Evolutionary conservation across 30 jellyfish, hydroid and myxozoan species (phyloP), one percentile per base, ranked within the genome.

Genomic region (Catostylus mosaicus): DNA sequence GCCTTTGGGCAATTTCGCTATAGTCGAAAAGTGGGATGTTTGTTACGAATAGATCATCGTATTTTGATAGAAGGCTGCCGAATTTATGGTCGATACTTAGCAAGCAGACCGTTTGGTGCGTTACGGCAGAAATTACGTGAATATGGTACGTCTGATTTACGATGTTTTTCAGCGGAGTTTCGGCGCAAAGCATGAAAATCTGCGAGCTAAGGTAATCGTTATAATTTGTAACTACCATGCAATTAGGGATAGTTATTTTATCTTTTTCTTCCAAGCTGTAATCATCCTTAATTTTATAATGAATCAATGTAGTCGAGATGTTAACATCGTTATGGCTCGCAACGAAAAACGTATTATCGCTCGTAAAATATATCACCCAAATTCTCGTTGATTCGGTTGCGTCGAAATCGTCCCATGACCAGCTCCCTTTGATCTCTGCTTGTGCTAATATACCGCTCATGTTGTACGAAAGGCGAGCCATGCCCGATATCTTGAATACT

Each of bases 321-420:
- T 90, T 93, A 29, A 57, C 88, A 48, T 84, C 86, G 59, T 84
- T 89, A 50, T 95, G 99, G n/a, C 95, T 77, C 5, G 99, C 98
- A 33, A 95, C 48, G 62, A 89, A 20, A 78, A 95, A 89, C 8
- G 93, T 67, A 50, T 83, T 86, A 67, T 75, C 94, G 54, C 92
- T 66, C 74, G 97, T 73, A 66, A 89, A 89, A 45, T 79, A 87
- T 0, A 95, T 95, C 70, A 95, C 98, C 99, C 99, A 95, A 0
- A 90, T 87, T 34, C 98, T 78, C 34, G 99, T 89, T 19, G 97
- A 83, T 78, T 95, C 99, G 51, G 98, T 95, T 30, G 98, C 97
- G 61, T 89, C 98, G 63, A 89, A 95, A 33, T 90, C 97, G 62
- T 86, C 97, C 98, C 98, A 89, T 0, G 98, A 80, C 99, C 99